Evolutionary conservation across 2,113 vertebrate genomes (phyloP).

Genomic region (Phycodurus eques): DNA sequence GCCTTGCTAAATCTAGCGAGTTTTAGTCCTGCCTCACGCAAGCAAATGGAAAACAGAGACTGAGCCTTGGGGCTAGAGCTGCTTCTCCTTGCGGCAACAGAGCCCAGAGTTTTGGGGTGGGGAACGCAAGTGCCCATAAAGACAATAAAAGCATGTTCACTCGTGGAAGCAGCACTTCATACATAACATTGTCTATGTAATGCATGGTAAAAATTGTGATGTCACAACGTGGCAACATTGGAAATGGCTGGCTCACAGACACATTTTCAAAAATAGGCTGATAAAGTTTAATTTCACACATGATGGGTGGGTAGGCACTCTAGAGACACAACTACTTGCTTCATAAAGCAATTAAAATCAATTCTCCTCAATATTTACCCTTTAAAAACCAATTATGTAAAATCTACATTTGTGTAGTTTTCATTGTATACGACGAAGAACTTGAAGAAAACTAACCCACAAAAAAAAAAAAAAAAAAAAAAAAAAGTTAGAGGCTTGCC

Average conservation of each 20-base stretch:
- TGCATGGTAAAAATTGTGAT: too few species aligned
- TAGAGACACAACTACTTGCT: neutral
- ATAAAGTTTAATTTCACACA: too few species aligned
- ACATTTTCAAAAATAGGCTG: too few species aligned
- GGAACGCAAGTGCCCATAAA: neutral
- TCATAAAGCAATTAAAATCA: neutral
- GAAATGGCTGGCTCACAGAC: too few species aligned
- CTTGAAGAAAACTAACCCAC: neutral
- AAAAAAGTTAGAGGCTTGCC: neutral
- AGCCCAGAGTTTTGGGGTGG: neutral
- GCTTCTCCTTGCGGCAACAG: neutral
- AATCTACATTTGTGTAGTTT: too few species aligned
- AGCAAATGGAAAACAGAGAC: neutral
- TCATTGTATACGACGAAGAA: too few species aligned
- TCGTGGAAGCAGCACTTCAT: neutral
- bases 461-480: slow-evolving; percentile 18
- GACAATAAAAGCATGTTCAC: neutral
- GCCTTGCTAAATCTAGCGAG: neutral
- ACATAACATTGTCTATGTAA: too few species aligned
- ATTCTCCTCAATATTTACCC: neutral
- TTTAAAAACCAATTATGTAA: too few species aligned
- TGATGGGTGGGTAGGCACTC: too few species aligned
- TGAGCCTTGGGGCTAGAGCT: neutral
- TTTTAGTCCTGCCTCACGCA: neutral
- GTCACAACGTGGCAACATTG: too few species aligned